phyloP scores from a whole-genome alignment of 2,797 vertebrate genomes.

The Pipistrellus pipistrellus region DNA sequence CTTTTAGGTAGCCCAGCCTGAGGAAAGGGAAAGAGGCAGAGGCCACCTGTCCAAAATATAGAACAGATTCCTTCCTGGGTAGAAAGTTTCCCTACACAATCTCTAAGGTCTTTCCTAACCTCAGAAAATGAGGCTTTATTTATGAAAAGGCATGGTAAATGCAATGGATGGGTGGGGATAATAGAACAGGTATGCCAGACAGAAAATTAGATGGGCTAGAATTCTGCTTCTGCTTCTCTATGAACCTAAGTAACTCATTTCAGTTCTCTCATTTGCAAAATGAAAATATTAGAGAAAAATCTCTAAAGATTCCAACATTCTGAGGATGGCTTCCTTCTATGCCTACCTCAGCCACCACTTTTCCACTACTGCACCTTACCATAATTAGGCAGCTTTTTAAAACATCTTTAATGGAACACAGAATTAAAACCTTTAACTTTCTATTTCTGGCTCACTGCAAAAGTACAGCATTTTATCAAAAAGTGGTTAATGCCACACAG shows the following conservation, averaged over 20 bases:
- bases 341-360: slow-evolving; percentile 45
- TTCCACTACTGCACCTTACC: slow-evolving; percentile 69
- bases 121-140: slow-evolving; percentile 13
- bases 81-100: background rate
- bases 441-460: slow-evolving; percentile 72
- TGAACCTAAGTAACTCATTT: slow-evolving; percentile 58
- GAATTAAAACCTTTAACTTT: slow-evolving; percentile 78
- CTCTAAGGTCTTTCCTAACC: background rate
- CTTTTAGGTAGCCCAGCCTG: background rate
- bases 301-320: slow-evolving; percentile 41
- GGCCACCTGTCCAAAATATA: background rate
- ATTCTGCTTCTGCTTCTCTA: slow-evolving; percentile 21
- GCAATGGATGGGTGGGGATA: background rate
- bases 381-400: slow-evolving; percentile 75
- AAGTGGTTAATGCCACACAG: slow-evolving; percentile 68
- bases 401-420: slow-evolving; percentile 78
- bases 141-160: slow-evolving; percentile 45
- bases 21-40: background rate
- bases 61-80: background rate
- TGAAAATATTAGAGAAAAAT: slow-evolving; percentile 53
- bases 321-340: slow-evolving; percentile 21
- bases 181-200: background rate
- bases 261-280: slow-evolving; percentile 63
- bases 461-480: slow-evolving; percentile 71
- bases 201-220: slow-evolving; percentile 25